Base-by-base conservation (phyloP, 2,113 vertebrate species). In the Prionailurus viverrinus region DNA sequence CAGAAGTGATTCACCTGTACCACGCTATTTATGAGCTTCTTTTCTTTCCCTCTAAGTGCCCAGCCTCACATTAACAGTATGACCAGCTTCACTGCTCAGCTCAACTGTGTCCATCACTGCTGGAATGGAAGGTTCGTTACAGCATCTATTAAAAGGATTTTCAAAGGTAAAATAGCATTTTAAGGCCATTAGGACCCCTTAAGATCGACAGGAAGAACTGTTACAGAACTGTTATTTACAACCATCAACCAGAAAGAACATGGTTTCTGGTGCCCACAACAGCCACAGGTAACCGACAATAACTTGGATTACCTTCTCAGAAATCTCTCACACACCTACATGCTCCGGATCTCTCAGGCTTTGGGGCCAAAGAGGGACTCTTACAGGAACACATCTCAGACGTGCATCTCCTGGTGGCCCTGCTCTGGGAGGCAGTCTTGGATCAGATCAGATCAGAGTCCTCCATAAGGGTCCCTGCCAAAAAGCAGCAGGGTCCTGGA, bases 101-200 rank as follows among this genome's bases (percentile, higher is more conserved):
- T 45, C 66, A 39, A 21, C 91, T 51, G 86, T 65, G 90, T 93
- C 88, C 69, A 88, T 71, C 89, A 88, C 0, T 65, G 71, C 0
- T 65, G 71, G 95, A 95, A 95, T 36, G 82, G 81, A 89, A 96
- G 80, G 84, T 89, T 96, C n/a, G 1, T 93, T 81, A 96, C 16
- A 81, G 84, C 61, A 63, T 39, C 87, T 96, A 97, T 81, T 84
- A 95, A 91, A 86, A 94, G 66, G 71, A 65, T 65, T 91, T 93
- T 81, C 84, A 91, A 96, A 97, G 81, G 85, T 39, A 65, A 87
- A 55, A 1, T 25, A 53, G 5, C 39, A 0, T 29, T 80, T 4
- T 58, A 78, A 79, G 93, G 16, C 90, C 87, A 33, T 86, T 81
- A 91, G 0, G 15, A 68, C 23, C 65, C 41, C 3, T 36, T 51